Conservation (phyloP, 2,888 invertebrate genomes). For the Mythimna lalbum region DNA sequence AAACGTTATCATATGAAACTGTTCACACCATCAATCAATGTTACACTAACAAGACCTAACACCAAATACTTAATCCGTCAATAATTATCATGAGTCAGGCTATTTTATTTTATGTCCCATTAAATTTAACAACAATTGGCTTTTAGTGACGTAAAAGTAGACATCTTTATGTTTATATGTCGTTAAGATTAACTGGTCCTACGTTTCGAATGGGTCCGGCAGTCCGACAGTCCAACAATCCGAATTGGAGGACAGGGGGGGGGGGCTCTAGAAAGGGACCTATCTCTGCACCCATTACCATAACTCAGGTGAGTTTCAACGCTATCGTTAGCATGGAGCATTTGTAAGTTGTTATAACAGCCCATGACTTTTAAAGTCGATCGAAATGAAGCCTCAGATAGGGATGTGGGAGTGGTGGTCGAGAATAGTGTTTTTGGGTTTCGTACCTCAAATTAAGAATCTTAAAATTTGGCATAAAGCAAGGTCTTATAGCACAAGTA, state of each 20-base stretch:
- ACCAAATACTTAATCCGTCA: conserved; percentile 68
- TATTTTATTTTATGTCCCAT: conserved; percentile 86
- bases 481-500: no score
- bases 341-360: conserved; percentile 59
- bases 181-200: conserved; percentile 83
- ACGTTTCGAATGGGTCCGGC: conserved; percentile 64
- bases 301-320: conserved; percentile 75
- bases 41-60: conserved; percentile 49
- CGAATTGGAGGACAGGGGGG: conserved; percentile 33
- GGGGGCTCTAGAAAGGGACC: conserved; percentile 36
- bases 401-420: conserved; percentile 20
- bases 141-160: conserved; percentile 85
- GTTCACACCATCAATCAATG: conserved; percentile 20
- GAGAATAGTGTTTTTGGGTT: background rate
- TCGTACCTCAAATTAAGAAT: no score
- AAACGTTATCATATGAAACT: background rate
- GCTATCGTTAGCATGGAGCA: conserved; percentile 60
- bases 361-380: conserved; percentile 49
- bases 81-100: conserved; percentile 80
- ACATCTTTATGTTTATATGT: conserved; percentile 86
- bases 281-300: conserved; percentile 77
- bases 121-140: conserved; percentile 89
- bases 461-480: no score
- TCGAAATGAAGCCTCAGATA: conserved; percentile 51
- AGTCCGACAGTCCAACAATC: conserved; percentile 35